Conservation (phyloP, 2,113 vertebrate species). For the Anarhynchus alexandrinus region DNA sequence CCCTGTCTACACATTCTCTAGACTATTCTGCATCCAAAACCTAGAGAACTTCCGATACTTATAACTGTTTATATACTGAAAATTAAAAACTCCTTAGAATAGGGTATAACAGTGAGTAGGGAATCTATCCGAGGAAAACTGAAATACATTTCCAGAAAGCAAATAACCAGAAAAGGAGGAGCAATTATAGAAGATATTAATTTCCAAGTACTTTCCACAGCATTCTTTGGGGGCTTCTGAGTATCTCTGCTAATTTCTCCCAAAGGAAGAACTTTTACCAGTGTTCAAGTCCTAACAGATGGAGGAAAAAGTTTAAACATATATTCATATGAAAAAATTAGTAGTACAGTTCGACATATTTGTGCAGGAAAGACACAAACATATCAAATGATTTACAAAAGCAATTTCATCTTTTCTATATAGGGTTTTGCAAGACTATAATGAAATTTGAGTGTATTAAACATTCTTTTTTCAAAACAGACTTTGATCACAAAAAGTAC, state of each 20-base stretch:
- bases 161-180: not conserved
- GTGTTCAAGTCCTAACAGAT: not conserved
- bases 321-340: not conserved
- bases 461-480: not conserved
- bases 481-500: not conserved
- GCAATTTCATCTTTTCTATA: not conserved
- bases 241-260: not conserved
- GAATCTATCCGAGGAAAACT: not conserved
- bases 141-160: not conserved
- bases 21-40: not conserved
- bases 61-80: not conserved
- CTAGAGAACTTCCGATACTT: not conserved
- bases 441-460: not conserved
- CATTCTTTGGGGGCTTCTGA: not conserved
- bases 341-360: not conserved
- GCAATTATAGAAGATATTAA: not conserved
- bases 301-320: not conserved
- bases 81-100: not conserved
- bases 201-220: not conserved
- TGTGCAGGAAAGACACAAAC: not conserved
- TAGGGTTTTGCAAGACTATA: not conserved
- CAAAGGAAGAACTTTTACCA: not conserved
- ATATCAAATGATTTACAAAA: not conserved
- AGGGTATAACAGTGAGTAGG: not conserved
- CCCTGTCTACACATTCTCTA: not conserved